Evolutionary conservation across 2,797 vertebrate genomes (phyloP), one percentile per base, ranked within the genome.

Genomic region (Loris lydekkerianus): DNA sequence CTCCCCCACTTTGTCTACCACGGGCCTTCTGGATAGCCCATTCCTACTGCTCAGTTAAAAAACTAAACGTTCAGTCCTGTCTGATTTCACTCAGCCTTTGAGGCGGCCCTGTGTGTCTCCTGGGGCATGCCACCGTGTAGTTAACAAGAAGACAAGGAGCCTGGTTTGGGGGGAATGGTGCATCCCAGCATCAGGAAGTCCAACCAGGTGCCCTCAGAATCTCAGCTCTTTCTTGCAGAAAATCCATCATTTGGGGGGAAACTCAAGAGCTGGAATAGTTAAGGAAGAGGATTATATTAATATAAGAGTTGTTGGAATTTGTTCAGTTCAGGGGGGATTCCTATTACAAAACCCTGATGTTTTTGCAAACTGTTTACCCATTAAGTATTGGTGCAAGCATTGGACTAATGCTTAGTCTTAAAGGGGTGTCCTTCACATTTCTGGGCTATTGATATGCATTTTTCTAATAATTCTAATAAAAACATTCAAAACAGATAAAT

Each of bases 381-480:
- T n/a, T 23, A 81, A 89, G 67, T 43, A 8, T 3, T 83, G 13
- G 31, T 90, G 91, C 0, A 29, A 72, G 2, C 31, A 69, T 29
- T 60, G 23, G 40, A 40, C 40, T 43, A 75, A 83, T 81, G 46
- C 2, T 4, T 27, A 77, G 29, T 11, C 29, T 56, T 31, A 53
- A 81, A 70, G 43, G 61, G 25, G 43, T 21, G 43, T 63, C 49
- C 60, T 46, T 23, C 92, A 11, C 80, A 49, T 49, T 82, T 96
- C 78, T 89, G n/a, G 65, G 11, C n/a, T 67, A 78, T n/a, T 81
- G 46, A 60, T 58, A 72, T 40, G 7, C 31, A 63, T 27, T 83
- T 40, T 75, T 46, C 53, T 58, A 91, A 76, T 58, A 86, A 69
- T 58, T 93, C 27, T 73, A 81, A 77, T n/a, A 69, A 95, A 88